These are phyloP conservation scores for Sebastes umbrosus DNA, from an alignment of 2,797 vertebrate genomes.

Conservation along the genomic window DNA sequence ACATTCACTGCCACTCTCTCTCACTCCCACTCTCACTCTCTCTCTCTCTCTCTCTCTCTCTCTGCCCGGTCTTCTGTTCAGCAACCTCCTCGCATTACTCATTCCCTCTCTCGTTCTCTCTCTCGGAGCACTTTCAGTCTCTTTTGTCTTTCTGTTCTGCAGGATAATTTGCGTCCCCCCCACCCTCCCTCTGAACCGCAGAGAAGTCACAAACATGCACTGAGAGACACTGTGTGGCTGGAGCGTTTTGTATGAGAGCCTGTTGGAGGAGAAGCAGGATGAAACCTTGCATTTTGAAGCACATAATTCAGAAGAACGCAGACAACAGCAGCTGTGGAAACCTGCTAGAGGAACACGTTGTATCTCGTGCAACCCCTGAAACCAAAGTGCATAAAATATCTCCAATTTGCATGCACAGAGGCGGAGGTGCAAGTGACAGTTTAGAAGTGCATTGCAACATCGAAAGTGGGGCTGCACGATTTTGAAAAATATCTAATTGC, in stretches of 20 bases:
- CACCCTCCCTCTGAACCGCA: conserved; percentile 31
- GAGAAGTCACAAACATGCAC: conserved; percentile 68
- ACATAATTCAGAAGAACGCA: background rate
- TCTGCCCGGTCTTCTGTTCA: conserved; percentile 64
- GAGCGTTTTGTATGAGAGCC: conserved; percentile 28
- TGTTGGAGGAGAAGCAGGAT: conserved; percentile 10
- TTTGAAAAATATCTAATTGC: too few species aligned
- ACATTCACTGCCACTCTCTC: conserved; percentile 80
- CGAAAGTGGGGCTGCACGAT: background rate
- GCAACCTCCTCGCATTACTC: conserved; percentile 71
- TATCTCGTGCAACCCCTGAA: background rate
- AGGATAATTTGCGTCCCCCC: conserved; percentile 62
- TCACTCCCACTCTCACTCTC: conserved; percentile 39
- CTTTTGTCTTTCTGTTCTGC: conserved; percentile 78
- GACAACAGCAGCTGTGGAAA: background rate
- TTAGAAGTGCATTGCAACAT: background rate
- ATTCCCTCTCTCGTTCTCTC: conserved; percentile 59
- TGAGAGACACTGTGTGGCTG: conserved; percentile 33
- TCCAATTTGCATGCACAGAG: conserved; percentile 6
- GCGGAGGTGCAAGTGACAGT: background rate
- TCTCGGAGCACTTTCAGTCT: conserved; percentile 62
- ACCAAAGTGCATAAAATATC: background rate
- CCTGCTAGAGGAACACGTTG: background rate
- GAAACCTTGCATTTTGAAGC: conserved; percentile 30
- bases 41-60: conserved; percentile 26